Conservation (phyloP, 2,797 vertebrate genomes). For the Coendou prehensilis region DNA sequence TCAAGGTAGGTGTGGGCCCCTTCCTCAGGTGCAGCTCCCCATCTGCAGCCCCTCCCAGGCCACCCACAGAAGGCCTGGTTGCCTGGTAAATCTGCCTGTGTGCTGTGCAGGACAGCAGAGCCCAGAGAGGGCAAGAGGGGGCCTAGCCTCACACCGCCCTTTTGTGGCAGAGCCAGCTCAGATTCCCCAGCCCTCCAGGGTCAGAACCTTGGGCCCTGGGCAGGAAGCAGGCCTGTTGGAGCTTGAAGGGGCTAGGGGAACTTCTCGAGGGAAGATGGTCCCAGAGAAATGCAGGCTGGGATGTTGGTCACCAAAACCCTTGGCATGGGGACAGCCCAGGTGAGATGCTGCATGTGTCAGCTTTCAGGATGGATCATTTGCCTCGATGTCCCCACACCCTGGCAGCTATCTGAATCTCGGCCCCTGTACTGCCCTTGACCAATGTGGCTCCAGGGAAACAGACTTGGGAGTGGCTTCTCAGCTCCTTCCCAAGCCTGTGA, state of each 20-base stretch:
- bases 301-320: neutral
- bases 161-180: neutral
- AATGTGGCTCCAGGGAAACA: neutral
- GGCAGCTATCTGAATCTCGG: neutral
- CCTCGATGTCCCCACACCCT: neutral
- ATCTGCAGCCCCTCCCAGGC: neutral
- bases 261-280: neutral
- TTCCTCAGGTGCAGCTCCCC: neutral
- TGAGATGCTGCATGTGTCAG: neutral
- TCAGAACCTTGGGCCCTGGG: neutral
- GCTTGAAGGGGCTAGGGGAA: neutral
- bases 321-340: neutral
- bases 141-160: neutral
- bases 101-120: neutral
- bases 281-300: neutral
- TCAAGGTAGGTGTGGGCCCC: neutral
- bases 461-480: neutral
- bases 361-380: neutral
- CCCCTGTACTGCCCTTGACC: neutral
- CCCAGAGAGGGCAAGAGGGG: neutral
- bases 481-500: neutral
- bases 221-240: neutral
- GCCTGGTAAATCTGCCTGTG: neutral
- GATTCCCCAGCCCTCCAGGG: neutral
- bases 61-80: neutral